A percentile compares a stretch with the other conserved stretches of the same genome.
Conservation (phyloP, 2,113 vertebrate genomes). For the Phrynosoma blainvillii region DNA sequence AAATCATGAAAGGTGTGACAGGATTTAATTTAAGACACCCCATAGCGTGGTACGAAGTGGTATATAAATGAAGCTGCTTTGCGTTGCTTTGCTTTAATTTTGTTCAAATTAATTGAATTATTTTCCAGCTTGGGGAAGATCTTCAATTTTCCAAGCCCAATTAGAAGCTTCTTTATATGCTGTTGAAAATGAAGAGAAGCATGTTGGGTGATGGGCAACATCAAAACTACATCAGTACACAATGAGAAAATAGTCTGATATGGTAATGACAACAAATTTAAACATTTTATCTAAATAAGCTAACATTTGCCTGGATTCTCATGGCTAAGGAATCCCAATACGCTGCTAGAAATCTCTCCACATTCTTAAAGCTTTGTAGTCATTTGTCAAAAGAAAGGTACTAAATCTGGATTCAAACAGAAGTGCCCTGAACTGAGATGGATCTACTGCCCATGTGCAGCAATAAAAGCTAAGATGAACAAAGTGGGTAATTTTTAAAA, state of each 20-base stretch:
- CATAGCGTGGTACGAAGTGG: no score
- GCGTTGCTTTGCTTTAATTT: not conserved
- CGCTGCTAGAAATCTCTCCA: not conserved
- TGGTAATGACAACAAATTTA: not conserved
- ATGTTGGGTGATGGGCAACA: not conserved
- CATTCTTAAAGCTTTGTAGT: not conserved
- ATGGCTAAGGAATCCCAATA: not conserved
- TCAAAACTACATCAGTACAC: not conserved
- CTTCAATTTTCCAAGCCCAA: not conserved
- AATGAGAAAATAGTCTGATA: not conserved
- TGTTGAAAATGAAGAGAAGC: not conserved
- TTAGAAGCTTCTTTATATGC: not conserved
- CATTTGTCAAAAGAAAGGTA: conserved; percentile 14
- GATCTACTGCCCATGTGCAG: conserved; percentile 7
- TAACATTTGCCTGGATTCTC: not conserved
- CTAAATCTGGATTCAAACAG: conserved; percentile 7
- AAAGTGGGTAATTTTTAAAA: not conserved
- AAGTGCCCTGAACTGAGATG: conserved; percentile 12
- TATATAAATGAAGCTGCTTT: no score
- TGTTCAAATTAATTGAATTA: not conserved
- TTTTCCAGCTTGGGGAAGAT: not conserved
- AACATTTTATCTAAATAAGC: not conserved
- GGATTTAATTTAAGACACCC: no score
- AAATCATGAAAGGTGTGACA: not conserved
- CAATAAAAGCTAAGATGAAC: not conserved